Evolutionary conservation across 1,140 invertebrate genomes (phyloP).

Genomic region (Diprion similis): DNA sequence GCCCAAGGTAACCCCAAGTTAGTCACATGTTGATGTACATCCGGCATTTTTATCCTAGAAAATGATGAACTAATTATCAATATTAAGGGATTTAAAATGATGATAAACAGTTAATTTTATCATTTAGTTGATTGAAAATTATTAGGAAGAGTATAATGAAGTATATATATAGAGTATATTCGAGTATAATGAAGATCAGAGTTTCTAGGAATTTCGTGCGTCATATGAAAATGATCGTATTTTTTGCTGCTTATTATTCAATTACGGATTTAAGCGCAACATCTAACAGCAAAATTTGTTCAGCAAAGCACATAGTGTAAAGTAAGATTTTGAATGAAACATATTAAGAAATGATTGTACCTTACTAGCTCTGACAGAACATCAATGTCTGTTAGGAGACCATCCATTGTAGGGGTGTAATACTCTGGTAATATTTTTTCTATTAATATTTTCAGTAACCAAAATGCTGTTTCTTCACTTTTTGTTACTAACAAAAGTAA

Average conservation of each 20-base stretch:
- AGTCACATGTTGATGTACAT: slow-evolving; percentile 80
- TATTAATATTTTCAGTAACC: slow-evolving; percentile 87
- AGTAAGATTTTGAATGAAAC: slow-evolving; percentile 8
- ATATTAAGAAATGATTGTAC: slow-evolving; percentile 47
- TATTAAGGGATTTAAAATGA: no score
- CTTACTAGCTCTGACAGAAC: slow-evolving; percentile 84
- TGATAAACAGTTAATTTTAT: no score
- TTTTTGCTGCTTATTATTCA: no score
- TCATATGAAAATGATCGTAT: not conserved
- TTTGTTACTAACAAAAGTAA: slow-evolving; percentile 84
- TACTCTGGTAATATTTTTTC: slow-evolving; percentile 88
- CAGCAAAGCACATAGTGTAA: slow-evolving; percentile 3
- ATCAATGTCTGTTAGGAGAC: slow-evolving; percentile 85
- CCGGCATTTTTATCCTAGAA: slow-evolving; percentile 76
- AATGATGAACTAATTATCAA: slow-evolving; percentile 22
- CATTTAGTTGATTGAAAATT: no score
- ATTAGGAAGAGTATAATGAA: no score
- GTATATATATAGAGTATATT: no score
- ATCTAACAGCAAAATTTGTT: not conserved
- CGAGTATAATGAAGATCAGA: not conserved
- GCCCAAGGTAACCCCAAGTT: slow-evolving; percentile 83
- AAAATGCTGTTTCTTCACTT: slow-evolving; percentile 89
- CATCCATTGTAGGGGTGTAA: slow-evolving; percentile 88
- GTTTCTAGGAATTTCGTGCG: not conserved
- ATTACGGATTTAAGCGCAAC: no score